Percentiles rank a stretch among this genome's conserved stretches.
phyloP scores from a whole-genome alignment of 2,797 vertebrate species.

The Esox masquinongy region DNA sequence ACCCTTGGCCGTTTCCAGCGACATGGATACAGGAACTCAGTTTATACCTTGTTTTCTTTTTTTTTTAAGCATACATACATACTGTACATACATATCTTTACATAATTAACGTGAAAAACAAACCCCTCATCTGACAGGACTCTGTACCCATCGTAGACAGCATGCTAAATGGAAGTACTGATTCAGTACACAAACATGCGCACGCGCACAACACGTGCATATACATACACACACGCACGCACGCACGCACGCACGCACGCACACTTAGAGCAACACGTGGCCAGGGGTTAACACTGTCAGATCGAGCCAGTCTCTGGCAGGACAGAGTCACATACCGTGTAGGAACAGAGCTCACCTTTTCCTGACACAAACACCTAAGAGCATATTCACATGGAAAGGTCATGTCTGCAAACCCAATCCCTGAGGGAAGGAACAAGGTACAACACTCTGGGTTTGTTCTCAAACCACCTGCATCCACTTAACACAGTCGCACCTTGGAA shows the following conservation, averaged over 20 bases:
- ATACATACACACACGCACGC: constrained; percentile 53
- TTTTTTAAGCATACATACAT: constrained; percentile 48
- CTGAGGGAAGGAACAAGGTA: too few species aligned
- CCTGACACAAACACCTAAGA: constrained; percentile 26
- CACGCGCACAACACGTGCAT: constrained; percentile 51
- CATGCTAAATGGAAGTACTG: constrained; percentile 80
- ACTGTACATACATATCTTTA: constrained; percentile 61
- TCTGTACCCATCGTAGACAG: constrained; percentile 73
- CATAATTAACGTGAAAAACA: constrained; percentile 62
- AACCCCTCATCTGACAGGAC: constrained; percentile 55
- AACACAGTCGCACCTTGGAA: too few species aligned
- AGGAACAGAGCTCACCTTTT: constrained; percentile 19
- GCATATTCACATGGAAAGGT: background rate
- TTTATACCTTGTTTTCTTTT: constrained; percentile 50
- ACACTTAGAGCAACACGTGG: constrained; percentile 53
- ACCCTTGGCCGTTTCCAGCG: constrained; percentile 45
- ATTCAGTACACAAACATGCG: constrained; percentile 75
- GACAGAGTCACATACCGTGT: constrained; percentile 23
- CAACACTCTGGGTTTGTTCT: too few species aligned
- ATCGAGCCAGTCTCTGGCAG: constrained; percentile 28
- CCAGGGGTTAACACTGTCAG: constrained; percentile 55
- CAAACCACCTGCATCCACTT: too few species aligned
- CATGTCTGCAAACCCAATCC: background rate
- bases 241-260: constrained; percentile 23
- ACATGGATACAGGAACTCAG: constrained; percentile 42